Evolutionary conservation across 2,888 invertebrate genomes (phyloP), one percentile per base, ranked within the genome.

Genomic region (Hemistola chrysoprasaria): DNA sequence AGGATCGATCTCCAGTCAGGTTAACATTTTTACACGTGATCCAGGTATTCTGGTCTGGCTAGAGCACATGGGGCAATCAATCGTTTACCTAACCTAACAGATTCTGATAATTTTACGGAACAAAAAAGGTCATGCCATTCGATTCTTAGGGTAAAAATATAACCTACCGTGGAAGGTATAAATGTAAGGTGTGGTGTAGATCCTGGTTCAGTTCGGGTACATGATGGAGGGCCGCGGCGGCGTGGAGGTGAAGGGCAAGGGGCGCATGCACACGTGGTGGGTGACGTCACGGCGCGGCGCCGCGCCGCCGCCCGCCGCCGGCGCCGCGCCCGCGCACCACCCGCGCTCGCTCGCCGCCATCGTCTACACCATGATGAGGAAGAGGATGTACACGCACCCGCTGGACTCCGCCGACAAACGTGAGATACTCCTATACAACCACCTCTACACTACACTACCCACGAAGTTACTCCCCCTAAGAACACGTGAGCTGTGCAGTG

Each of bases 241-340:
- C 39, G 93, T 98, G 40, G 94, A 94, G 46, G 98, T 98, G 16
- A 98, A 98, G 75, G 98, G 98, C 44, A 98, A 98, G 79, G 98
- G 98, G 0, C 93, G 93, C 54, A 98, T 98, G 98, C 95, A 96
- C 77, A 98, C 98, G n/a, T 97, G 94, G 84, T 97, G 95, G 85
- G 95, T 98, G 35, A 80, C 92, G 32, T 94, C 94, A 8, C 91
- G 92, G 28, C 90, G 92, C 39, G 88, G 90, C 4, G 82, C 90
- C 8, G 87, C 91, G 38, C 86, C 91, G 49, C 78, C 88, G 6
- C 8, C 31, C 11, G 36, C 90, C 21, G 83, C 25, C 90, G 90
- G 50, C 86, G 93, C 54, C 85, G 93, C 28, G 92, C 93, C 65
- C 64, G 92, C 94, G 1, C 94, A 94, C 54, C 93, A 93, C 91